Conservation (phyloP, 1,140 invertebrate genomes). For the Ceratina calcarata region DNA sequence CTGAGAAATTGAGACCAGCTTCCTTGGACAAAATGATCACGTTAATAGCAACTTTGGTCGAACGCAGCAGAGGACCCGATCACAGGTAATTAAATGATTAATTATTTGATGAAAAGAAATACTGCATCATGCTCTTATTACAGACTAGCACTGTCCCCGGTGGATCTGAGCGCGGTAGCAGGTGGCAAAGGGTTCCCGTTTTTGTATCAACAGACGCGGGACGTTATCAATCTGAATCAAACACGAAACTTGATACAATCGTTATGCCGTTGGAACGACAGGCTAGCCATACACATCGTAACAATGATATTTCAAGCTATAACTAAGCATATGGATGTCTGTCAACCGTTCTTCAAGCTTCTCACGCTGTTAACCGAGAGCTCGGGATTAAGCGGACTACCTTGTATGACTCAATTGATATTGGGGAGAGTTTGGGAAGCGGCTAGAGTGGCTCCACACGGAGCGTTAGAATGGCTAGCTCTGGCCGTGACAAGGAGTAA, state of each 20-base stretch:
- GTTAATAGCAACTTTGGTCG: constrained; percentile 91
- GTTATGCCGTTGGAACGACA: constrained; percentile 93
- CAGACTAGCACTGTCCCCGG: constrained; percentile 87
- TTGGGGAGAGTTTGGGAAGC: constrained; percentile 94
- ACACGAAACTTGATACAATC: constrained; percentile 95
- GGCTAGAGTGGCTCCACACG: constrained; percentile 93
- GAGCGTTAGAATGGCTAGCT: constrained; percentile 95
- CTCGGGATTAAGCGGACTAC: constrained; percentile 86
- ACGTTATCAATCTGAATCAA: constrained; percentile 94
- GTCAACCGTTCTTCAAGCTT: constrained; percentile 95
- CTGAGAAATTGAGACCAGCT: constrained; percentile 91
- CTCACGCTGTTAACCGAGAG: constrained; percentile 90
- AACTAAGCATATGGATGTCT: constrained; percentile 93
- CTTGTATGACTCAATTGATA: constrained; percentile 92
- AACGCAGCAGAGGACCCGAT: constrained; percentile 90
- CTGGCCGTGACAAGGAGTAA: constrained; percentile 91
- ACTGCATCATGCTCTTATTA: constrained; percentile 45
- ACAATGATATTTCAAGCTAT: constrained; percentile 94
- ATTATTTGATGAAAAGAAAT: background rate
- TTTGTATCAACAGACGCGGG: constrained; percentile 95
- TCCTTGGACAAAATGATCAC: constrained; percentile 98
- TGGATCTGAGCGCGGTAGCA: constrained; percentile 90
- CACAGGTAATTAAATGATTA: constrained; percentile 75
- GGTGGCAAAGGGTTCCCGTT: constrained; percentile 96
- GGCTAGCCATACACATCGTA: constrained; percentile 91